Percentiles rank a stretch among this genome's conserved stretches.
Conservation (phyloP, 2,888 invertebrate genomes). For the Halictus quadricinctus region DNA sequence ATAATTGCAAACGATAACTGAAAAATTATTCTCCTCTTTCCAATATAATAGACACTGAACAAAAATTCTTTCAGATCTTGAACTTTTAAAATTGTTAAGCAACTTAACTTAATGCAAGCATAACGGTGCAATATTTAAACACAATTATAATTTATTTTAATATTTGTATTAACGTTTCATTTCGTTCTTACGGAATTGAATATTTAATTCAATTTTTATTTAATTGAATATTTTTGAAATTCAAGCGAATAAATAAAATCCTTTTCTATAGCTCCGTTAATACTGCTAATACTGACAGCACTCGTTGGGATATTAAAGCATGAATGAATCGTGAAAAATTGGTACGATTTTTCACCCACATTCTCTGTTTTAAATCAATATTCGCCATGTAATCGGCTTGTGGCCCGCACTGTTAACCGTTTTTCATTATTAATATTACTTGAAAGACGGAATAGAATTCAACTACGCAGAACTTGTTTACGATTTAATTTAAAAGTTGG, state of each 20-base stretch:
- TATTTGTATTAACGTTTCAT: too few relatives aligned
- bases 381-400: not conserved
- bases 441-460: not conserved
- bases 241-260: too few relatives aligned
- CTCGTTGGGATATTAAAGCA: not conserved
- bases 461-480: not conserved
- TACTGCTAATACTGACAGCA: not conserved
- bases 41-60: not conserved
- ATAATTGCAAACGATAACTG: not conserved
- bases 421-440: not conserved
- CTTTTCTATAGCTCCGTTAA: not conserved
- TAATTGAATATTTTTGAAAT: too few relatives aligned
- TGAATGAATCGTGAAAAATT: not conserved
- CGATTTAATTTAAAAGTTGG: slow-evolving; percentile 32
- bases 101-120: not conserved
- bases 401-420: too few relatives aligned
- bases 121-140: too few relatives aligned
- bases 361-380: not conserved
- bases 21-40: not conserved
- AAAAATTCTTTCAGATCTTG: not conserved
- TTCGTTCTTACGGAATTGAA: too few relatives aligned
- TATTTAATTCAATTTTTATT: too few relatives aligned
- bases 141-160: too few relatives aligned
- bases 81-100: not conserved
- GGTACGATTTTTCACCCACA: not conserved